Base-by-base conservation (phyloP, 2,888 invertebrate species). In the Aleiodes leptofemur region DNA sequence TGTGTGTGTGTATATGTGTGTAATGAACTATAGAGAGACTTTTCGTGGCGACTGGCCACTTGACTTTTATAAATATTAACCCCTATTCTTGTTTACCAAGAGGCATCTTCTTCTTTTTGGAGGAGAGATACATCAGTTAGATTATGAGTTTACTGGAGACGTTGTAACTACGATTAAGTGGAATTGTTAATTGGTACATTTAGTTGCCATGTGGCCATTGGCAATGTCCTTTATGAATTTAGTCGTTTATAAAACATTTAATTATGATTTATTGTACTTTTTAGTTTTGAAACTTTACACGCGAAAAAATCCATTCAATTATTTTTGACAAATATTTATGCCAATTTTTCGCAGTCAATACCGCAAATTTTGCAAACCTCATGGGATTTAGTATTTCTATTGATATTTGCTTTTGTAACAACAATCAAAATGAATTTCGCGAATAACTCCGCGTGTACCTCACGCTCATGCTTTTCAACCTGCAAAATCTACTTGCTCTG, bases 11-110 rank as follows among this genome's bases (percentile, higher is more conserved):
- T 43, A 57, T 56, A 56, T 70, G 56, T 64, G 13, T 51, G 61
- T 66, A 8, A 23, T 34, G 5, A 34, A 6, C 34, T 34, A 43
- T 29, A 64, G 23, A 64, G 43, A 73, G 50, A 57, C 48, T 48
- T 23, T 31, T 34, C 77, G 77, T 81, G 81, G 76, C 81, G 83
- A 79, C 83, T 80, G 79, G 76, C 83, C 86, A 86, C 82, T 86
- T 86, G 84, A 86, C 86, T 82, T 79, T 75, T 38, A 64, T 64
- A 64, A 64, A 64, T 64, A 48, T 34, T 80, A 84, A 85, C 85
- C 86, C 83, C 80, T 34, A 34, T 34, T 86, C 16, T 64, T 64
- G 43, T 43, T 64, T 23, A 43, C 43, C 9, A 43, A 9, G 64
- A 16, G 16, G 16, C 11, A 4, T 34, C 34, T 34, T 4, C 4